Evolutionary conservation across 2,113 vertebrate species (phyloP).

Genomic region (Circaetus gallicus): DNA sequence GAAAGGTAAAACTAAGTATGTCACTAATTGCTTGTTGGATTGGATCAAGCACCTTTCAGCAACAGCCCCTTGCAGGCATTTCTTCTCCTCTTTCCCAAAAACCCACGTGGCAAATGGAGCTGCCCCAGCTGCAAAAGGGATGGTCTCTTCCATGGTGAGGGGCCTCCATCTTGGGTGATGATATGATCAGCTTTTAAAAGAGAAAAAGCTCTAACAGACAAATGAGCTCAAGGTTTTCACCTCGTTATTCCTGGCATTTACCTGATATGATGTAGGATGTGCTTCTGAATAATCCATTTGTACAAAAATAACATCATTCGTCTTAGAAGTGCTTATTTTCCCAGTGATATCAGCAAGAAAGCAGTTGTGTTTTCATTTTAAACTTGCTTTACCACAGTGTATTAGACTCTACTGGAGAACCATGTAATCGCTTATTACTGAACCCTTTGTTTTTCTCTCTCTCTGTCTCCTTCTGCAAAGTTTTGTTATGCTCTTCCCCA

Average conservation of each 20-base stretch:
- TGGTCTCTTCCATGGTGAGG: background rate
- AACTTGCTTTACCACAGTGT: background rate
- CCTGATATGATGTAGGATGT: background rate
- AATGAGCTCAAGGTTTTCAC: background rate
- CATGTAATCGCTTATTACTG: background rate
- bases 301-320: background rate
- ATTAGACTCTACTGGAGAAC: background rate
- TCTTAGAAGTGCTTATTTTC: background rate
- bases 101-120: rapidly evolving
- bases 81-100: background rate
- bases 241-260: background rate
- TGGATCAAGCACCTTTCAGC: background rate
- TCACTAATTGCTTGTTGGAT: background rate
- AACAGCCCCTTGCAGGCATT: background rate
- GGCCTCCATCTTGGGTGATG: background rate
- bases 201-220: background rate
- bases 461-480: background rate
- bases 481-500: background rate
- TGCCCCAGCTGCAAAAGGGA: background rate
- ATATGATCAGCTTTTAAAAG: background rate
- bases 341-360: background rate
- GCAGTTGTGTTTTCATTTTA: background rate
- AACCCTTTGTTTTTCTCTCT: background rate
- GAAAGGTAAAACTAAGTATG: background rate
- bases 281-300: conserved; percentile 5